Conservation (phyloP, 2,113 vertebrate species). For the Dromaius novaehollandiae region DNA sequence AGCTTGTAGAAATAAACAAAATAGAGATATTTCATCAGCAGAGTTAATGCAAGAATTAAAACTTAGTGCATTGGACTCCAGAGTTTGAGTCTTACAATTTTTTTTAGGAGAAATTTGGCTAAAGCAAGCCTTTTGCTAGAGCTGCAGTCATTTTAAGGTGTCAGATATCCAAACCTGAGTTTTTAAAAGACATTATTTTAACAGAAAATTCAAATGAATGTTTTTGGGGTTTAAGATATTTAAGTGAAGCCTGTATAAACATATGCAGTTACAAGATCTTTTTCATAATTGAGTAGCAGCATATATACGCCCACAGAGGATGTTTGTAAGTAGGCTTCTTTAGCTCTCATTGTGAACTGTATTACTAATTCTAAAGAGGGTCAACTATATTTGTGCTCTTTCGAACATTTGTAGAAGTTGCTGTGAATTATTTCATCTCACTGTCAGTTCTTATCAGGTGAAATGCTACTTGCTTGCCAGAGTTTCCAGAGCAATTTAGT, state of each 20-base stretch:
- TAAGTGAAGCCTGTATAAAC: background rate
- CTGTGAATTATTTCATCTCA: background rate
- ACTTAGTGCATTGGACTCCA: background rate
- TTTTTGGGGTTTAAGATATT: background rate
- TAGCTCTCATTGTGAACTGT: background rate
- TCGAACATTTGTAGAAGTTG: background rate
- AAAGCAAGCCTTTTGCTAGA: background rate
- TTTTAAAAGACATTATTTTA: background rate
- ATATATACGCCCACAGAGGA: background rate
- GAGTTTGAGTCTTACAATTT: background rate
- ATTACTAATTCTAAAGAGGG: background rate
- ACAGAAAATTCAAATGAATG: background rate
- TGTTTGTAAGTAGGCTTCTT: background rate
- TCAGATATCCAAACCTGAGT: background rate
- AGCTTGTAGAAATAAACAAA: background rate
- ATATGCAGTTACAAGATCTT: background rate
- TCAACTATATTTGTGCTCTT: background rate
- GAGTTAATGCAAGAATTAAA: background rate
- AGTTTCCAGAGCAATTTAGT: background rate
- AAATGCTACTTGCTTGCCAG: background rate
- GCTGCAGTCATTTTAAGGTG: background rate
- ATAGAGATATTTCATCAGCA: background rate
- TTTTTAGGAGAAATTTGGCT: background rate
- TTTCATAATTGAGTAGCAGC: background rate
- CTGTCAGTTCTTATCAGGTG: background rate